phyloP scores from a whole-genome alignment of 2,797 vertebrate genomes.

The Gymnothorax javanicus region DNA sequence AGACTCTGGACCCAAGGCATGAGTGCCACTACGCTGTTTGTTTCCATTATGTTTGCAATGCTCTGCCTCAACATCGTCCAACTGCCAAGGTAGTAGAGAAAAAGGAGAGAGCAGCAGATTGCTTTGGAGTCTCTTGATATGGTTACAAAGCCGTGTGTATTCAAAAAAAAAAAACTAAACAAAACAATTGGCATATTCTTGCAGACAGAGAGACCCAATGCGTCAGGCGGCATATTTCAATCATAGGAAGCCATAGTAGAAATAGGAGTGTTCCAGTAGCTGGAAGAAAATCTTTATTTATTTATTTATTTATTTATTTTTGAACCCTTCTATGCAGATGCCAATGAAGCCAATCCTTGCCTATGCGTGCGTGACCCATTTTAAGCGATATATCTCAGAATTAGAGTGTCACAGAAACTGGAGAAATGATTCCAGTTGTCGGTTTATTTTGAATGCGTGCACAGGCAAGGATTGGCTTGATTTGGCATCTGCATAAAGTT shows the following conservation, averaged over 20 bases:
- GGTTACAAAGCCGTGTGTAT: neutral
- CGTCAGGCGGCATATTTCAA: neutral
- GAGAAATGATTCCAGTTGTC: no score
- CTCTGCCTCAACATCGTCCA: neutral
- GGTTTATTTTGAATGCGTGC: no score
- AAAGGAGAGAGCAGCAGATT: neutral
- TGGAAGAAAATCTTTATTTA: neutral
- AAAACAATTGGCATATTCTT: constrained; percentile 13
- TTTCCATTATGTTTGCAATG: neutral
- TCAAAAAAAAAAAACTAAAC: neutral
- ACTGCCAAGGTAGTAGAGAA: neutral
- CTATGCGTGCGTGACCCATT: no score
- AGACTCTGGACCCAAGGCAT: constrained; percentile 68
- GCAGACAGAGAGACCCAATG: neutral
- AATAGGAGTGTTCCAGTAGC: neutral
- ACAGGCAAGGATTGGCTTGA: no score
- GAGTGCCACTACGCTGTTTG: constrained; percentile 61
- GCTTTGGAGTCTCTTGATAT: neutral
- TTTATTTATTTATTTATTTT: no score
- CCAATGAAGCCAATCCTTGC: no score
- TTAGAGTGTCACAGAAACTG: no score
- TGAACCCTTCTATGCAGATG: no score
- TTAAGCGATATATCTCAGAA: no score
- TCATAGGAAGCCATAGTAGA: neutral
- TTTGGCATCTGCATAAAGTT: no score